phyloP scores from a whole-genome alignment of 2,113 vertebrate species.

The Panurus biarmicus region DNA sequence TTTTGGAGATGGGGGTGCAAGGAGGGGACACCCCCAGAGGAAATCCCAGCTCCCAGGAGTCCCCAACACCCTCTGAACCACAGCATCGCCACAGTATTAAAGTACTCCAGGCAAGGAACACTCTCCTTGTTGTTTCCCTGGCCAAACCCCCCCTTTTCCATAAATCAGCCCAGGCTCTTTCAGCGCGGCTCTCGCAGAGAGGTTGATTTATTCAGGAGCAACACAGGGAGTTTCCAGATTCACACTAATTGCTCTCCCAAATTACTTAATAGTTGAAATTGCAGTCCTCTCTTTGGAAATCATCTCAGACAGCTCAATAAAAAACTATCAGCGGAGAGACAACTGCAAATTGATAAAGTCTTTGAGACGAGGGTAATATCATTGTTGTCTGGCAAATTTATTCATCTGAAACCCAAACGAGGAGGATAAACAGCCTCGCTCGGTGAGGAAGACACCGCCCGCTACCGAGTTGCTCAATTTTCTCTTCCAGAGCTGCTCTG shows the following conservation, averaged over 20 bases:
- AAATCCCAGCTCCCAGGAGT: rapidly evolving
- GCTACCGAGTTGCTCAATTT: not conserved
- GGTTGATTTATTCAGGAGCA: slow-evolving; percentile 59
- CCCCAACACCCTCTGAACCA: rapidly evolving
- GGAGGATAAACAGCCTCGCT: slow-evolving; percentile 5
- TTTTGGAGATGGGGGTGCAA: rapidly evolving
- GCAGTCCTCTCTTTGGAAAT: slow-evolving; percentile 53
- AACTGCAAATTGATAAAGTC: slow-evolving; percentile 57
- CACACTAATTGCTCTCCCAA: slow-evolving; percentile 60
- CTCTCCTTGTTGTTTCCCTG: not conserved
- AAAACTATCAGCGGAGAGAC: slow-evolving; percentile 32
- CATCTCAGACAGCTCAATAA: slow-evolving; percentile 52
- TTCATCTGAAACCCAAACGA: not conserved
- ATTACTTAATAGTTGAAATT: slow-evolving; percentile 62
- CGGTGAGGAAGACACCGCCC: not conserved
- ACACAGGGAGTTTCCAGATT: slow-evolving; percentile 63
- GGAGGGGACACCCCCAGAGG: not conserved
- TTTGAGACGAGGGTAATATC: slow-evolving; percentile 21
- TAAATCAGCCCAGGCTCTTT: not conserved
- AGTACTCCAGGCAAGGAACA: not conserved
- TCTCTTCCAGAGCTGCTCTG: not conserved
- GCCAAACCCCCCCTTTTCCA: not conserved
- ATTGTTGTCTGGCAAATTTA: slow-evolving; percentile 38
- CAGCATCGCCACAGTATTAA: rapidly evolving
- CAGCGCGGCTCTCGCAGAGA: not conserved